phyloP scores from a whole-genome alignment of 2,797 vertebrate genomes.

The Chloroceryle inda region DNA sequence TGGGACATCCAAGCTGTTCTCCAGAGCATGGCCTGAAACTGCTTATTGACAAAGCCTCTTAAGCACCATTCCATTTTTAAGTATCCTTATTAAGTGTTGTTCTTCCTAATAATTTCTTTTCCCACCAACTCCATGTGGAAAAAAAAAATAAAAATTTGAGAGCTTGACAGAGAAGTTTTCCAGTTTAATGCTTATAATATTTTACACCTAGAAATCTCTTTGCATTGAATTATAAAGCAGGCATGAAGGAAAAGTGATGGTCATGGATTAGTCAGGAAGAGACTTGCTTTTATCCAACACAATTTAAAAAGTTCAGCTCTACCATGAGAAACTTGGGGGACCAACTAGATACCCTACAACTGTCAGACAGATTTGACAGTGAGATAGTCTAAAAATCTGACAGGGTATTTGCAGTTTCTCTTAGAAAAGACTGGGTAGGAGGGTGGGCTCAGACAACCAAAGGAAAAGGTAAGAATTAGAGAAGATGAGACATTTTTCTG shows the following conservation, averaged over 20 bases:
- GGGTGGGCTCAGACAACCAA: not conserved
- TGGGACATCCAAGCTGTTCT: constrained; percentile 55
- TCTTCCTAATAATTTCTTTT: constrained; percentile 4
- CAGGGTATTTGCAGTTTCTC: not conserved
- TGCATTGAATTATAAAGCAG: not conserved
- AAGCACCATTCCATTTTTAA: constrained; percentile 54
- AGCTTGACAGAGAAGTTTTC: not conserved
- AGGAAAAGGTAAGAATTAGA: not conserved
- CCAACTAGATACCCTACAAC: not conserved
- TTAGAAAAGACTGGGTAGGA: not conserved
- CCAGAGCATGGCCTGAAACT: constrained; percentile 34
- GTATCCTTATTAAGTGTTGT: constrained; percentile 36
- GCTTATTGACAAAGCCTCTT: constrained; percentile 62
- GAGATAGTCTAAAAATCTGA: not conserved
- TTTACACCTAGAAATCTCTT: not conserved
- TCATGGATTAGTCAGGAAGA: not conserved
- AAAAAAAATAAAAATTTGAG: not conserved
- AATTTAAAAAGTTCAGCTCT: not conserved
- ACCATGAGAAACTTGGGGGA: not conserved
- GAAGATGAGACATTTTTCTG: not conserved
- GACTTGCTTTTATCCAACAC: not conserved
- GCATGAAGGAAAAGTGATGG: not conserved
- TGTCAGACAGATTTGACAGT: not conserved
- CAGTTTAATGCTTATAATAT: not conserved
- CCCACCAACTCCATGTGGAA: not conserved